Evolutionary conservation across 2,113 vertebrate species (phyloP).

Genomic region (Perca schrenkii): DNA sequence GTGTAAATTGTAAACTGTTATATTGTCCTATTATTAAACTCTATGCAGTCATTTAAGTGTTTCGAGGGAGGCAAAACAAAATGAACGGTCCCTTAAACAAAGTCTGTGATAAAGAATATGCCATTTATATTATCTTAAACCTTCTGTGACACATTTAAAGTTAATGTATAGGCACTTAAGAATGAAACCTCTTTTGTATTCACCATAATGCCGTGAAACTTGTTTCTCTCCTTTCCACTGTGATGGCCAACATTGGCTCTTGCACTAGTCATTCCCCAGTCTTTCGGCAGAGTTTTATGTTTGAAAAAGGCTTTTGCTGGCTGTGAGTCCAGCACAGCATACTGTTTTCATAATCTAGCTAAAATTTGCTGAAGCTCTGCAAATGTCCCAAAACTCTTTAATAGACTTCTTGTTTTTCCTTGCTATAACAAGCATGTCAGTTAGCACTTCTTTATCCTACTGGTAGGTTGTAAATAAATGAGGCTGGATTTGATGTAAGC

Average conservation of each 20-base stretch:
- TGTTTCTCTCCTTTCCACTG: slow-evolving; percentile 77
- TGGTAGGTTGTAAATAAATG: slow-evolving; percentile 57
- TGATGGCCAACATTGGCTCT: slow-evolving; percentile 70
- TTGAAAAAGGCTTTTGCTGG: slow-evolving; percentile 71
- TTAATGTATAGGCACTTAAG: slow-evolving; percentile 35
- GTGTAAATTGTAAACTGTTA: not conserved
- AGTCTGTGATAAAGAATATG: slow-evolving; percentile 2
- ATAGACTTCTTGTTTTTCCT: slow-evolving; percentile 61
- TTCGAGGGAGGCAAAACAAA: not conserved
- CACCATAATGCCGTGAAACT: slow-evolving; percentile 60
- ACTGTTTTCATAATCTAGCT: slow-evolving; percentile 79
- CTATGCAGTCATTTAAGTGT: not conserved
- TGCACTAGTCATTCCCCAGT: slow-evolving; percentile 63
- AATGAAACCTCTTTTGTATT: slow-evolving; percentile 62
- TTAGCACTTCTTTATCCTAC: slow-evolving; percentile 66
- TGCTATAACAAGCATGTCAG: slow-evolving; percentile 67
- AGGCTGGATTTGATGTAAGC: slow-evolving; percentile 66
- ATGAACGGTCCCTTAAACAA: not conserved
- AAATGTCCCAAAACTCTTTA: slow-evolving; percentile 63
- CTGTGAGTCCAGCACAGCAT: slow-evolving; percentile 69
- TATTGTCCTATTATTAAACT: not conserved
- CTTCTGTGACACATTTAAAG: slow-evolving; percentile 39
- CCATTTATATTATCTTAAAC: not conserved
- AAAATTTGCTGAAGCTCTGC: slow-evolving; percentile 60
- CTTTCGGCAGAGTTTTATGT: slow-evolving; percentile 74